Conservation (phyloP, 2,113 vertebrate species). For the Bos indicus region DNA sequence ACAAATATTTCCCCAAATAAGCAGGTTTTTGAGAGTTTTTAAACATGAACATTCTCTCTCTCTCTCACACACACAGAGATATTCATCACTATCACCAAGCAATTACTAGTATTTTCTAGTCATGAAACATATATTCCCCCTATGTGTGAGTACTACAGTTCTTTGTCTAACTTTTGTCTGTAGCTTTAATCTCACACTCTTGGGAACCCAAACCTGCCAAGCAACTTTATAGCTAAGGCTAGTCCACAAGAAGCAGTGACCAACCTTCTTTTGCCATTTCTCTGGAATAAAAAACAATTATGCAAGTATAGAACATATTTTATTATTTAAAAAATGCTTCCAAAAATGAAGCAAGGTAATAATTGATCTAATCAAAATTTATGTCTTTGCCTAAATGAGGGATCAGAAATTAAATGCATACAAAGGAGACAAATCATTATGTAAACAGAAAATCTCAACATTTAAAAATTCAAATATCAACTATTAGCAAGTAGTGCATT, state of each 20-base stretch:
- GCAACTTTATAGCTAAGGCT: conserved; percentile 20
- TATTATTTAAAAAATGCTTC: neutral
- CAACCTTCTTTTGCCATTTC: neutral
- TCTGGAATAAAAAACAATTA: neutral
- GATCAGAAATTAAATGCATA: neutral
- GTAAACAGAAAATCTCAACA: neutral
- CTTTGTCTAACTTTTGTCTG: conserved; percentile 21
- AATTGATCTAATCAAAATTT: conserved; percentile 13
- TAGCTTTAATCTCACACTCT: conserved; percentile 12
- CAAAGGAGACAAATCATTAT: neutral
- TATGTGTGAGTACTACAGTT: neutral
- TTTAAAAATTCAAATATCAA: conserved; percentile 24
- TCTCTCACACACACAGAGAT: neutral
- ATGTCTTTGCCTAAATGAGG: neutral
- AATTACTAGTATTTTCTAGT: neutral
- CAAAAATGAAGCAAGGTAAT: neutral
- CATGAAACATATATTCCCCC: neutral
- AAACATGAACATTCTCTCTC: neutral
- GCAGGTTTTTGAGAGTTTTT: neutral
- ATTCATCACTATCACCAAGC: neutral
- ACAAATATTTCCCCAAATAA: neutral
- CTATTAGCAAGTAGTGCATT: neutral
- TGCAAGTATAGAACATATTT: neutral
- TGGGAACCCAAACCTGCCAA: conserved; percentile 22
- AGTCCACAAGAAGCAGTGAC: neutral